These are phyloP conservation scores for Podarcis siculus DNA, from an alignment of 2,797 vertebrate species.

Conservation along the genomic window DNA sequence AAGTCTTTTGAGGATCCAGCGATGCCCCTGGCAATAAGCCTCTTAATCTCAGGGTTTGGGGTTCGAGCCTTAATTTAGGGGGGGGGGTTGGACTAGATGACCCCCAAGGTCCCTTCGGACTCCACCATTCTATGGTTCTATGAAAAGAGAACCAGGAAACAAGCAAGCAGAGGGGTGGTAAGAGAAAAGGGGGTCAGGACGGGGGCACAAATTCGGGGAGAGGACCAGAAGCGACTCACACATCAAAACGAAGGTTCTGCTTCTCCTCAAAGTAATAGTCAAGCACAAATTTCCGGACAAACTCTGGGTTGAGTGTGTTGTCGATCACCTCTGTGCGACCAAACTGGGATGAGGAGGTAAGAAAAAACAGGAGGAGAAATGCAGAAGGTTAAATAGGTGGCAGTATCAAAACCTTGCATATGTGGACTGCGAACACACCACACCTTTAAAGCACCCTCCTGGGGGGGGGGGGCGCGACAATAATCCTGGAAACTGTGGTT, in stretches of 20 bases:
- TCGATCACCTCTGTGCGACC: slow-evolving; percentile 96
- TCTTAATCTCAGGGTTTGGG: too few relatives aligned
- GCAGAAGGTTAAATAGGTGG: not conserved
- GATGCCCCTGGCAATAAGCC: too few relatives aligned
- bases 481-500: too few relatives aligned
- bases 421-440: too few relatives aligned
- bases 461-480: too few relatives aligned
- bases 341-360: slow-evolving; percentile 78
- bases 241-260: slow-evolving; percentile 95
- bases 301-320: slow-evolving; percentile 96
- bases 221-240: slow-evolving; percentile 81
- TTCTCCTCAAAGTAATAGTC: slow-evolving; percentile 99
- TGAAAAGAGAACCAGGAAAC: too few relatives aligned
- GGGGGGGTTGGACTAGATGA: too few relatives aligned
- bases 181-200: not conserved
- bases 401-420: not conserved
- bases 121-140: too few relatives aligned
- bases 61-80: too few relatives aligned
- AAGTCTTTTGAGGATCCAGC: too few relatives aligned
- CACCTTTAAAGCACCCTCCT: too few relatives aligned
- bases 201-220: not conserved
- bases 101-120: too few relatives aligned
- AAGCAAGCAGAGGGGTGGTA: not conserved
- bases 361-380: not conserved
- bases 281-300: slow-evolving; percentile 94